phyloP scores from a whole-genome alignment of 2,797 vertebrate genomes.

The Lacerta agilis region DNA sequence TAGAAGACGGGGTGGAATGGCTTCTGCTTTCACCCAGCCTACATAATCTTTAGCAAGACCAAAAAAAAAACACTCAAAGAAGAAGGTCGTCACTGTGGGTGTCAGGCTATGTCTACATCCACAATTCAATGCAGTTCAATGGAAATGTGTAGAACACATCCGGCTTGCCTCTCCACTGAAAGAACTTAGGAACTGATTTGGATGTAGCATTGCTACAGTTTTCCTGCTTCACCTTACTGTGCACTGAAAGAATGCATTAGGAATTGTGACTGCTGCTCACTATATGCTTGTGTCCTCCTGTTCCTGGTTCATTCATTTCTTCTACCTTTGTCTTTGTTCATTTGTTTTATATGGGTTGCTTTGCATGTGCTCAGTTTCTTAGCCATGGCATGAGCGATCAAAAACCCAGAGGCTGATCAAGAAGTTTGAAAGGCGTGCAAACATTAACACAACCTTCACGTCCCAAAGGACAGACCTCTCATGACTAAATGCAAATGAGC shows the following conservation, averaged over 20 bases:
- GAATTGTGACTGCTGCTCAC: background rate
- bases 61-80: fast-evolving
- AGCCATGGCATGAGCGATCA: background rate
- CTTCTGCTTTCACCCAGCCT: background rate
- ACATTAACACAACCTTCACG: background rate
- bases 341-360: background rate
- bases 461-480: background rate
- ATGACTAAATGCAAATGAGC: background rate
- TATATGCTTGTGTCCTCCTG: background rate
- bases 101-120: background rate
- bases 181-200: background rate
- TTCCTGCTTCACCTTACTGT: background rate
- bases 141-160: background rate
- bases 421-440: background rate
- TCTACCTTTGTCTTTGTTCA: background rate
- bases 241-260: background rate
- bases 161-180: background rate
- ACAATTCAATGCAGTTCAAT: background rate
- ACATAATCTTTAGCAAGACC: background rate
- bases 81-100: background rate
- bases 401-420: background rate
- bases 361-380: background rate
- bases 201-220: background rate
- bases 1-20: too few relatives aligned
- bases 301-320: background rate